A percentile compares a stretch with the other conserved stretches of the same genome.
Evolutionary conservation across 2,888 invertebrate genomes (phyloP).

Genomic region (Phyllotreta striolata): DNA sequence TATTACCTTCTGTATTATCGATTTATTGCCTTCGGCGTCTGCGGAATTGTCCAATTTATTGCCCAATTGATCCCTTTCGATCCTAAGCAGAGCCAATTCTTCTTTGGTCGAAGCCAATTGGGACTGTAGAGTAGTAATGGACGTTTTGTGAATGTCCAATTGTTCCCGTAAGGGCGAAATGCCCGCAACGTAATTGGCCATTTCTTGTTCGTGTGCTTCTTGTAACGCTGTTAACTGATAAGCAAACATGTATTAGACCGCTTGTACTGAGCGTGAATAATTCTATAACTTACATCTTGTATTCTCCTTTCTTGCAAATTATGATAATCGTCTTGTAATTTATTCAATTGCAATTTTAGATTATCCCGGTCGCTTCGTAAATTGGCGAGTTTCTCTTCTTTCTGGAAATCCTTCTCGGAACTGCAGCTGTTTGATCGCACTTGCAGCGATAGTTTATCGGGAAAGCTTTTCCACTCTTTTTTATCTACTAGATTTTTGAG

Average conservation of each 20-base stretch:
- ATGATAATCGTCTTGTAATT: conserved; percentile 77
- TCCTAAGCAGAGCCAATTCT: conserved; percentile 63
- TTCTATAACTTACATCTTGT: conserved; percentile 72
- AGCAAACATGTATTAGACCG: background rate
- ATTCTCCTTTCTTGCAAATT: conserved; percentile 78
- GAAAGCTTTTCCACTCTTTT: conserved; percentile 54
- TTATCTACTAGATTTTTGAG: conserved; percentile 59
- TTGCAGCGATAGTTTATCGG: conserved; percentile 57
- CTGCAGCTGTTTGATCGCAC: conserved; percentile 54
- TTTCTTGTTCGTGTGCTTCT: conserved; percentile 75
- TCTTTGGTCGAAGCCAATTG: conserved; percentile 60
- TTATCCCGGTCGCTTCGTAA: conserved; percentile 68
- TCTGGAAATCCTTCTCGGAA: conserved; percentile 59
- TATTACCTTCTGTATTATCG: conserved; percentile 55
- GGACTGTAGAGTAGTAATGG: conserved; percentile 61
- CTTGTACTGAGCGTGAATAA: background rate
- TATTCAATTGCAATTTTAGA: conserved; percentile 65
- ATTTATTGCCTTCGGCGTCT: conserved; percentile 31
- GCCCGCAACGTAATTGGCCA: conserved; percentile 71
- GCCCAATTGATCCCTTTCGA: conserved; percentile 67
- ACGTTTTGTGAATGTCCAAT: conserved; percentile 67
- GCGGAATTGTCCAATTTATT: conserved; percentile 45
- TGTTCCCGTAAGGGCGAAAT: conserved; percentile 68
- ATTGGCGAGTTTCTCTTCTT: conserved; percentile 64
- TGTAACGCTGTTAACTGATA: conserved; percentile 78